Conservation (phyloP, 2,888 invertebrate species). For the Azorinus chamasolen region DNA sequence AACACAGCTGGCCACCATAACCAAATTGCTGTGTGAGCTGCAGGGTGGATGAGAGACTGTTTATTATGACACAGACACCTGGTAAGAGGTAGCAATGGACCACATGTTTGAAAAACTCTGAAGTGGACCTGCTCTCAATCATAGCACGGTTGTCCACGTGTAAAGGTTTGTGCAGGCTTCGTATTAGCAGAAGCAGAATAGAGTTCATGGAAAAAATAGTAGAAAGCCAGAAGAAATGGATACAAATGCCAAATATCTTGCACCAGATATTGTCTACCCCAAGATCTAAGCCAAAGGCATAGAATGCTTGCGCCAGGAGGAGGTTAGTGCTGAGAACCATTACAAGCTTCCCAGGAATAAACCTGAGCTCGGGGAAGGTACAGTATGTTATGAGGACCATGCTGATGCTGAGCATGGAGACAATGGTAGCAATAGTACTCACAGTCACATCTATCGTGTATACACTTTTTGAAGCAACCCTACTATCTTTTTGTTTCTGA, state of each 20-base stretch:
- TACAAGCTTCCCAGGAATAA: slow-evolving; percentile 45
- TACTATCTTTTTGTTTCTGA: not conserved
- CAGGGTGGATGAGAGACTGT: slow-evolving; percentile 5
- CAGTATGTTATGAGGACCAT: slow-evolving; percentile 29
- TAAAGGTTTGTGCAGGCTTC: slow-evolving; percentile 18
- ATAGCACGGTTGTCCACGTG: slow-evolving; percentile 7
- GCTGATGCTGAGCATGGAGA: slow-evolving; percentile 32
- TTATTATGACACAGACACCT: slow-evolving; percentile 10
- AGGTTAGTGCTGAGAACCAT: slow-evolving; percentile 38
- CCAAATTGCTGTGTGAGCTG: slow-evolving; percentile 20
- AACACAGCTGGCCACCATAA: slow-evolving; percentile 42
- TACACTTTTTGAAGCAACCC: not conserved
- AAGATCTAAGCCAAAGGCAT: slow-evolving; percentile 19
- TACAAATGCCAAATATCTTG: slow-evolving; percentile 28
- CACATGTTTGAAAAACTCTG: slow-evolving; percentile 13
- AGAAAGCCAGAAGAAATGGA: slow-evolving; percentile 50
- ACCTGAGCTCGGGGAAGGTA: slow-evolving; percentile 37
- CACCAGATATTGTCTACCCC: slow-evolving; percentile 15
- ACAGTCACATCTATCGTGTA: not conserved
- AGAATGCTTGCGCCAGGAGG: slow-evolving; percentile 37
- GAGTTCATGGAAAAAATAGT: slow-evolving; percentile 43
- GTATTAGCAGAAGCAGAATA: slow-evolving; percentile 21
- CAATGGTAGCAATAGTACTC: slow-evolving; percentile 22
- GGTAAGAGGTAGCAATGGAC: slow-evolving; percentile 23
- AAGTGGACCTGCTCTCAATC: slow-evolving; percentile 18